Evolutionary conservation across 2,888 invertebrate species (phyloP), one percentile per base, ranked within the genome.

Genomic region (Drosophila meridiana): DNA sequence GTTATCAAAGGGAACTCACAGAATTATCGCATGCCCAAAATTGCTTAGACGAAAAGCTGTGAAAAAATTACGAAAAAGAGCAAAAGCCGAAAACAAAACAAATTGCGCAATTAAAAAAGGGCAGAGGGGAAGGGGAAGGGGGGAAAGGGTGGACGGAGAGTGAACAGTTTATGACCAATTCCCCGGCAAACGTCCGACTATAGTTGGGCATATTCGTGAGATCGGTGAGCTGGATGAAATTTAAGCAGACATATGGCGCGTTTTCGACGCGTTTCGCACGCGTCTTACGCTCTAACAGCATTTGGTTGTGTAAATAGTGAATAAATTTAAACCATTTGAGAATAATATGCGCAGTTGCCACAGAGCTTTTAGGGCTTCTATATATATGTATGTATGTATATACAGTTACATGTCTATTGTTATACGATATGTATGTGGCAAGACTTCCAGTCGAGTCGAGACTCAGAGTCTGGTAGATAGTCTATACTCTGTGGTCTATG

Each of bases 321-420:
- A 70, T 61, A 71, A 66, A 68, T 69, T 71, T 0, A 52, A 62
- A 30, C 53, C 28, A 36, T 58, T 69, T 14, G 28, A 52, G 61
- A 60, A 38, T 42, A 45, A 58, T 69, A 67, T 78, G 60, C 68
- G 68, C 73, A 72, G 55, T 73, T 61, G 52, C 77, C 73, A 57
- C 70, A 79, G 56, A 48, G 60, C 70, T 62, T 30, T 55, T 80
- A 88, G 50, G 80, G 89, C 87, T 89, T 86, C 89, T 52, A 55
- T 58, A 60, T 83, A 45, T 11, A 20, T 20, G 20, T 20, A 26
- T n/a, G n/a, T 50, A 50, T n/a, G 68, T 32, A 32, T 34, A 34
- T 20, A 70, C 67, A 47, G 57, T 47, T n/a, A 56, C 38, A 52
- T 62, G 47, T 34, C 52, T 62, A 61, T 64, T 64, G 87, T 63